Evolutionary conservation across 1,140 invertebrate species (phyloP).

Genomic region (Drosophila lacertosa): DNA sequence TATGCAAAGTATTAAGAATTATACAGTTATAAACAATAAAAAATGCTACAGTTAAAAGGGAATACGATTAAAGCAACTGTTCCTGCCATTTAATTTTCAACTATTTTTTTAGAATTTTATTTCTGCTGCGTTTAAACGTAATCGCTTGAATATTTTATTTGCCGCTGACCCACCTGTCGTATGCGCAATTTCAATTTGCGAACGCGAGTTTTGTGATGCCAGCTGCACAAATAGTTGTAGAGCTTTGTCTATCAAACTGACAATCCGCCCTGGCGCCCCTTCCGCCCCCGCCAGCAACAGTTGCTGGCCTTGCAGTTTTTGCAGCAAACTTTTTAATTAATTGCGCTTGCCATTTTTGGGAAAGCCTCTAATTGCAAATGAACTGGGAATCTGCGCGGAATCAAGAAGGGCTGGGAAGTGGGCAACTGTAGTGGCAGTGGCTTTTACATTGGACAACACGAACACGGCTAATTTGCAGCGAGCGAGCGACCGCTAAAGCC

Average conservation of each 20-base stretch:
- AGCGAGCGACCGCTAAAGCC: slow-evolving; percentile 7
- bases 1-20: neutral
- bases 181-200: slow-evolving; percentile 55
- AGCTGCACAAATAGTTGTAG: slow-evolving; percentile 57
- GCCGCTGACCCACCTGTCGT: slow-evolving; percentile 31
- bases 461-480: slow-evolving; percentile 67
- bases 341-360: slow-evolving; percentile 65
- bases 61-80: too few relatives aligned
- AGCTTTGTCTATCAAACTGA: slow-evolving; percentile 28
- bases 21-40: too few relatives aligned
- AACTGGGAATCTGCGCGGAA: too few relatives aligned
- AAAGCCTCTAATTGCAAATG: slow-evolving; percentile 56
- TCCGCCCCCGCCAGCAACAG: neutral
- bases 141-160: neutral
- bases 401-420: too few relatives aligned
- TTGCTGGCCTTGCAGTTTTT: slow-evolving; percentile 28
- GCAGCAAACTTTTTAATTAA: slow-evolving; percentile 76
- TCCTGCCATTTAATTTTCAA: neutral
- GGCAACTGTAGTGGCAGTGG: neutral
- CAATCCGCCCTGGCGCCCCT: slow-evolving; percentile 1
- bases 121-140: neutral
- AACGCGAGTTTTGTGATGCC: slow-evolving; percentile 2
- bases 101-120: neutral
- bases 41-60: too few relatives aligned
- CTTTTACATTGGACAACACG: slow-evolving; percentile 41